Percentiles rank a stretch among this genome's conserved stretches.
phyloP scores from a whole-genome alignment of 2,888 invertebrate genomes.

The Nomada ferruginata region DNA sequence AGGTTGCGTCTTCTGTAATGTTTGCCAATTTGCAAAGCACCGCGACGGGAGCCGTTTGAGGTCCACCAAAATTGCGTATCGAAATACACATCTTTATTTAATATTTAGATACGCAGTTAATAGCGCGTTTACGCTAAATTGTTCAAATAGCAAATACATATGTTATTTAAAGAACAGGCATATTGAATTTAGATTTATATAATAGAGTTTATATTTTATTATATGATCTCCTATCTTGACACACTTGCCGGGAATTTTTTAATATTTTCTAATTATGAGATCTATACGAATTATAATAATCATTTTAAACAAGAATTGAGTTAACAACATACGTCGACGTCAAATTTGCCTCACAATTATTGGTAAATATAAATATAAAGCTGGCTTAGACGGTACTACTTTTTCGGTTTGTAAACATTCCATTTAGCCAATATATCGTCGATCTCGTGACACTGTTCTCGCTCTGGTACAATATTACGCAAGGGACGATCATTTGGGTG shows the following conservation, averaged over 20 bases:
- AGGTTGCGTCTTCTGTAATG: constrained; percentile 32
- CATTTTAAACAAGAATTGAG: constrained; percentile 8
- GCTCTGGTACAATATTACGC: constrained; percentile 42
- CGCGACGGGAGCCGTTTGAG: constrained; percentile 38
- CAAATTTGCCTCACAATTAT: constrained; percentile 3
- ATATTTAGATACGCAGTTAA: constrained; percentile 7
- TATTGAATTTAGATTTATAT: constrained; percentile 21
- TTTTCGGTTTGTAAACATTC: constrained; percentile 62
- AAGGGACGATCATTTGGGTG: constrained; percentile 48
- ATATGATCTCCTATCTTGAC: constrained; percentile 37
- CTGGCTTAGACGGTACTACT: constrained; percentile 1
- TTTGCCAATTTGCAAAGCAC: constrained; percentile 51
- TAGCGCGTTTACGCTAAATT: background rate
- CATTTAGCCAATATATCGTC: constrained; percentile 65
- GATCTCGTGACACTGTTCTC: constrained; percentile 54
- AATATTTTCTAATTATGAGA: constrained; percentile 28
- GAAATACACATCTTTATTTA: constrained; percentile 27
- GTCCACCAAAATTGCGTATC: constrained; percentile 19
- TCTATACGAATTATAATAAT: constrained; percentile 8
- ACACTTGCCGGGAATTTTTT: constrained; percentile 45
- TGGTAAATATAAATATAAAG: background rate
- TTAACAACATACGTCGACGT: background rate
- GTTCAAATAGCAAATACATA: background rate
- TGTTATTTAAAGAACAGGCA: background rate
- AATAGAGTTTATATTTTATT: constrained; percentile 17